phyloP scores from a whole-genome alignment of 2,888 invertebrate genomes.

The Tigriopus californicus region DNA sequence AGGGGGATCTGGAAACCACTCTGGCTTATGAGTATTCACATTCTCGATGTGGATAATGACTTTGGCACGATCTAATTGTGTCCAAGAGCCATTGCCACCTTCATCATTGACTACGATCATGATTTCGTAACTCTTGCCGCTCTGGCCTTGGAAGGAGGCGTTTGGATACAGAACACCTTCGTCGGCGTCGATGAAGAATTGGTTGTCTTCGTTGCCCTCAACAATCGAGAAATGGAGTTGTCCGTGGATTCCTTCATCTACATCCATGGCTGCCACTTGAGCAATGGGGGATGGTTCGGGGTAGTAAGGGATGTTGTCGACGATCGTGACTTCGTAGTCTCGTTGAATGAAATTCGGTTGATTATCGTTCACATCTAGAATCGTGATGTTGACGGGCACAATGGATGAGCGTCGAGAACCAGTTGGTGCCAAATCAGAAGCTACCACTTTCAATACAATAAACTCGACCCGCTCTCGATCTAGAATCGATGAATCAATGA shows the following conservation, averaged over 20 bases:
- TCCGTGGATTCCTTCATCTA: slow-evolving; percentile 57
- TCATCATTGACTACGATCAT: slow-evolving; percentile 12
- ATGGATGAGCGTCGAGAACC: slow-evolving; percentile 39
- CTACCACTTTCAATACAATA: slow-evolving; percentile 54
- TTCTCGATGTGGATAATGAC: slow-evolving; percentile 55
- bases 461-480: slow-evolving; percentile 55
- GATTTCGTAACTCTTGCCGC: slow-evolving; percentile 1
- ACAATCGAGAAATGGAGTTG: slow-evolving; percentile 53
- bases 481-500: slow-evolving; percentile 47
- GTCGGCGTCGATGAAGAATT: slow-evolving; percentile 15
- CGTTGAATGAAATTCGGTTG: slow-evolving; percentile 57
- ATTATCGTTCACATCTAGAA: slow-evolving; percentile 69
- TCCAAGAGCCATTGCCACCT: slow-evolving; percentile 7
- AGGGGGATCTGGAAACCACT: slow-evolving; percentile 53
- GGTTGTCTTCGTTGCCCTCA: slow-evolving; percentile 42
- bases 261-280: slow-evolving; percentile 58
- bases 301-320: slow-evolving; percentile 54
- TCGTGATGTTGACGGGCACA: slow-evolving; percentile 40
- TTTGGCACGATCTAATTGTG: slow-evolving; percentile 31
- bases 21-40: slow-evolving; percentile 62
- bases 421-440: slow-evolving; percentile 55
- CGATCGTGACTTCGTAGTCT: slow-evolving; percentile 56
- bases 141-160: slow-evolving; percentile 10
- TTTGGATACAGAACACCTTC: slow-evolving; percentile 13
- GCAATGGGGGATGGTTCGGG: slow-evolving; percentile 57